These are phyloP conservation scores for Xylota sylvarum DNA, from an alignment of 2,888 invertebrate species.

Conservation along the genomic window DNA sequence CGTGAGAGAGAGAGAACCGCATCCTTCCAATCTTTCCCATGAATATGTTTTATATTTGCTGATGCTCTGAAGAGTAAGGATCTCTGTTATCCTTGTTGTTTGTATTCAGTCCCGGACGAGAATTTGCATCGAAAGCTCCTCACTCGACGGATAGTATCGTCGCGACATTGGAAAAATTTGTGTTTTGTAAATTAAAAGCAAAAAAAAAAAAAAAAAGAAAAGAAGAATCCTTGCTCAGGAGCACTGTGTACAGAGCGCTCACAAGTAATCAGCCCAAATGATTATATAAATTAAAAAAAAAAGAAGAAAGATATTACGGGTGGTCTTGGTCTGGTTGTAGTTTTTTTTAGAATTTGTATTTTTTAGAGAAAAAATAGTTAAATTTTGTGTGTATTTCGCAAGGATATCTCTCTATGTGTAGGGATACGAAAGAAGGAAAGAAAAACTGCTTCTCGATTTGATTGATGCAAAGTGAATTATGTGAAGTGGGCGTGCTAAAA, in stretches of 20 bases:
- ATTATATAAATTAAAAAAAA: slow-evolving; percentile 59
- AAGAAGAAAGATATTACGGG: slow-evolving; percentile 1
- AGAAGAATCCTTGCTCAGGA: slow-evolving; percentile 37
- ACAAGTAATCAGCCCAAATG: slow-evolving; percentile 30
- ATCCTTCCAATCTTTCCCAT: slow-evolving; percentile 71
- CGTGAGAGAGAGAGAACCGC: slow-evolving; percentile 46
- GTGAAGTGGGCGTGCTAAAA: slow-evolving; percentile 75
- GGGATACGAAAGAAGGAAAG: slow-evolving; percentile 28
- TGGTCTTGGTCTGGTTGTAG: slow-evolving; percentile 10
- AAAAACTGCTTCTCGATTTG: slow-evolving; percentile 65
- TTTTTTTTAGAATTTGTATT: neutral
- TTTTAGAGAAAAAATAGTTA: neutral
- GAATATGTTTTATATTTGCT: slow-evolving; percentile 23
- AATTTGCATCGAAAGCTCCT: slow-evolving; percentile 81
- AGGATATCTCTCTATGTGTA: slow-evolving; percentile 26
- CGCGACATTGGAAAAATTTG: slow-evolving; percentile 56
- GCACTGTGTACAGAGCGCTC: slow-evolving; percentile 26
- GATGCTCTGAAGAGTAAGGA: slow-evolving; percentile 72
- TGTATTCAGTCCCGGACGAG: slow-evolving; percentile 84
- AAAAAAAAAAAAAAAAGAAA: slow-evolving; percentile 20
- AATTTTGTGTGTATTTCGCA: slow-evolving; percentile 47
- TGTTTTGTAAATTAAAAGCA: slow-evolving; percentile 40
- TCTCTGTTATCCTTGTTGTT: slow-evolving; percentile 76
- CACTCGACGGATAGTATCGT: slow-evolving; percentile 58
- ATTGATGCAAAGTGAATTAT: slow-evolving; percentile 75